Evolutionary conservation across 2,797 vertebrate genomes (phyloP), one percentile per base, ranked within the genome.

Genomic region (Alcedo quadribrachys): DNA sequence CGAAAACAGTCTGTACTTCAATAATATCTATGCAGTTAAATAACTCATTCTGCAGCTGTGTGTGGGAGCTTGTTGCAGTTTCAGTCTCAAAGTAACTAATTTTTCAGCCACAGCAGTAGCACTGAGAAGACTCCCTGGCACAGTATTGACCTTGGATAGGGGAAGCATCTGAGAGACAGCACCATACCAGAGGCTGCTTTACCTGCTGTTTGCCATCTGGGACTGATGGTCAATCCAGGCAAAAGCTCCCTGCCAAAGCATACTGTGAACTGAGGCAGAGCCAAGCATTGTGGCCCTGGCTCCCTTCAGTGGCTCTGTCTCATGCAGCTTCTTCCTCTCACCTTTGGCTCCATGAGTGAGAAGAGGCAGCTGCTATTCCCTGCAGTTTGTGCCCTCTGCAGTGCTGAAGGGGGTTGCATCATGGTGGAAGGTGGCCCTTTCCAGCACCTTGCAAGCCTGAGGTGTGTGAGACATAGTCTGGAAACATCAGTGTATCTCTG

Each of bases 31-130:
- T 61, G 81, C 81, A 69, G 89, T 68, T 78, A 75, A 91, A 83
- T 68, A 78, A 75, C 81, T 89, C 66, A 12, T 46, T 75, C 81
- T 81, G 83, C 94, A 93, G 94, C 94, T 94, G 89, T 43, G 87
- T 85, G 91, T 80, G 91, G 93, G 92, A 91, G 65, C 57, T 15
- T 8, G 27, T 15, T 65, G 68, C 80, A 32, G 2, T 65, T 74
- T 43, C 83, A 35, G 55, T 4, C 73, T 40, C 7, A 1, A 62
- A 85, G 46, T 11, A 51, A 79, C 70, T 95, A 11, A 33, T 78
- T 90, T 66, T 67, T 67, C 81, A 63, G 57, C 20, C n/a, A 2
- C 58, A 67, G 90, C 42, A 53, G 32, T 33, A 57, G 28, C 0
- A 0, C 46, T 2, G 40, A 45, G 51, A 71, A 91, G n/a, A 78